phyloP scores from a whole-genome alignment of 2,797 vertebrate species.

The Percopsis omiscomaycus region DNA sequence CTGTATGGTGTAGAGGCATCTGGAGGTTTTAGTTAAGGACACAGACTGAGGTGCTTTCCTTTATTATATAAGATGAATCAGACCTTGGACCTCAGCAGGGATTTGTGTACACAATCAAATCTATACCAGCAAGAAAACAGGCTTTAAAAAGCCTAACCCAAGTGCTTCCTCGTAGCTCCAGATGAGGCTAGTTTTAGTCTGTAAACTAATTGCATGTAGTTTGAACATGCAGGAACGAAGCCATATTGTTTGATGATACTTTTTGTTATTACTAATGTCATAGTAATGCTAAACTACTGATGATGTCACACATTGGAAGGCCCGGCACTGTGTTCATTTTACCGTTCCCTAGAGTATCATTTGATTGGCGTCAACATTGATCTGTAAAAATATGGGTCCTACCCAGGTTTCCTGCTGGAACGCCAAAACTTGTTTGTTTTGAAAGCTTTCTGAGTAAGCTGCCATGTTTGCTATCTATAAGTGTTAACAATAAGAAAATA shows the following conservation, averaged over 20 bases:
- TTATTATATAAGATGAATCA: conserved; percentile 12
- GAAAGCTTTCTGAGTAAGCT: conserved; percentile 5
- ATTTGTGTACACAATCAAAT: conserved; percentile 9
- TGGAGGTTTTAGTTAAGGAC: conserved; percentile 7
- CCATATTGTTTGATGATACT: conserved; percentile 44
- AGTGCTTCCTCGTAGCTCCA: conserved; percentile 51
- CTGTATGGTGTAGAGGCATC: neutral
- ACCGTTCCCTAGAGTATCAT: neutral
- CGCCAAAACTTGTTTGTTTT: conserved; percentile 16
- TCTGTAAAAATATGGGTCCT: conserved; percentile 6
- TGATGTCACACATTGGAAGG: conserved; percentile 1
- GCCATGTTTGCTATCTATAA: conserved; percentile 10
- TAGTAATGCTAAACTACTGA: conserved; percentile 40
- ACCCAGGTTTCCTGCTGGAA: conserved; percentile 18
- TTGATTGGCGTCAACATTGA: neutral
- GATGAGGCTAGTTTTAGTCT: conserved; percentile 38
- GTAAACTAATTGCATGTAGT: conserved; percentile 53
- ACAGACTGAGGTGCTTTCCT: conserved; percentile 24
- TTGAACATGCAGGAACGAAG: conserved; percentile 57
- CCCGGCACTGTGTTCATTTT: neutral
- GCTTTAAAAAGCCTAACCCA: conserved; percentile 33
- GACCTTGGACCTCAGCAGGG: conserved; percentile 19
- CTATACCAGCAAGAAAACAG: conserved; percentile 29
- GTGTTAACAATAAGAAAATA: conserved; percentile 7
- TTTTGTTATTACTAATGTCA: conserved; percentile 24